These are phyloP conservation scores for Dolichopus griseipennis DNA, from an alignment of 2,888 invertebrate species.

Conservation along the genomic window DNA sequence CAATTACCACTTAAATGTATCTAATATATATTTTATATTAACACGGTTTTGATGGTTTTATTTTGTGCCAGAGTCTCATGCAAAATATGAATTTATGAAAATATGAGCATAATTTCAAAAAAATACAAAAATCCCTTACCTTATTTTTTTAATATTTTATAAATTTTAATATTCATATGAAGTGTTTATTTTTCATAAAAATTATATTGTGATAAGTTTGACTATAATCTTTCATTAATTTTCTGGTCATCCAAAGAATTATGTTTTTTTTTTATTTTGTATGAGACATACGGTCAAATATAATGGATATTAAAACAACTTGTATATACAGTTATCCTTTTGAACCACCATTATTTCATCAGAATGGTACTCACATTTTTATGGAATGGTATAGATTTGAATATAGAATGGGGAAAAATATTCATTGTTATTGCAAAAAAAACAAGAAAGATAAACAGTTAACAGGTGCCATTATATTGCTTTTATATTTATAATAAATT, in stretches of 20 bases:
- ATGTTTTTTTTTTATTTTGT: not conserved
- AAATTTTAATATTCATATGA: not conserved
- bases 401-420: too few relatives aligned
- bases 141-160: not conserved
- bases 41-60: too few relatives aligned
- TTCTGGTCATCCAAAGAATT: not conserved
- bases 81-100: too few relatives aligned
- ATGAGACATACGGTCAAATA: not conserved
- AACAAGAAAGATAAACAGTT: not conserved
- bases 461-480: not conserved
- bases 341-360: too few relatives aligned
- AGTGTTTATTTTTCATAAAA: slow-evolving; percentile 4
- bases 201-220: not conserved
- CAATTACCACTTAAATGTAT: not conserved
- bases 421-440: not conserved
- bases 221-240: not conserved
- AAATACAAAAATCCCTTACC: not conserved
- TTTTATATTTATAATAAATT: not conserved
- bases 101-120: not conserved
- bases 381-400: too few relatives aligned
- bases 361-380: too few relatives aligned
- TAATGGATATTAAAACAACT: too few relatives aligned
- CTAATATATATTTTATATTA: not conserved
- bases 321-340: too few relatives aligned
- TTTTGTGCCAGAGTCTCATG: too few relatives aligned